Conservation (phyloP, 2,888 invertebrate genomes). For the Phytoseiulus persimilis region DNA sequence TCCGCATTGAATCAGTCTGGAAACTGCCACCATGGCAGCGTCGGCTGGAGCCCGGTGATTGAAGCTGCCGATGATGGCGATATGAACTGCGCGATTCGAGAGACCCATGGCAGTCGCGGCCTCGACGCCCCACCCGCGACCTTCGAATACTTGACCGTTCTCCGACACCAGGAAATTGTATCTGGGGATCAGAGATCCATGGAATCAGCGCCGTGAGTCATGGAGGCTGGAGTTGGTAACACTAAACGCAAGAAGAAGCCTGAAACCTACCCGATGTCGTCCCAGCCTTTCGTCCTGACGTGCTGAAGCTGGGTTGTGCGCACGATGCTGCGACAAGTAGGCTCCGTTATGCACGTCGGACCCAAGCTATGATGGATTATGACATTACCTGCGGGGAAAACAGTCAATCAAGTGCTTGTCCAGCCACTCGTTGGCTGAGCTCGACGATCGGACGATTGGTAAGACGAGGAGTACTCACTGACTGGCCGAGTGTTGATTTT, state of each 20-base stretch:
- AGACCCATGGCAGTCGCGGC: conserved; percentile 15
- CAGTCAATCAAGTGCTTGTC: neutral
- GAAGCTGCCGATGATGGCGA: conserved; percentile 26
- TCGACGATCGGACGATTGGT: no score
- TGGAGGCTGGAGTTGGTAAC: no score
- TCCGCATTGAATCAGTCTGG: conserved; percentile 25
- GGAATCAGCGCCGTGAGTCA: neutral
- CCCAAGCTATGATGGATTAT: conserved; percentile 24
- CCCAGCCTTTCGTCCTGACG: conserved; percentile 24
- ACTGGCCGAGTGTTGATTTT: conserved; percentile 6
- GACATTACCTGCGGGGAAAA: neutral
- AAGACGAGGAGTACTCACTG: conserved; percentile 21
- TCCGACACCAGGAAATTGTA: conserved; percentile 34
- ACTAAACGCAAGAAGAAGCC: neutral
- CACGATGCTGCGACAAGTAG: neutral
- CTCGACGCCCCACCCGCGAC: conserved; percentile 26
- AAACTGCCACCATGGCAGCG: neutral
- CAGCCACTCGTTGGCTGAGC: neutral
- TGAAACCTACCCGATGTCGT: conserved; percentile 20
- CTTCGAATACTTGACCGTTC: conserved; percentile 31
- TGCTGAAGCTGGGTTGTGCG: conserved; percentile 16
- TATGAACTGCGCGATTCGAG: neutral
- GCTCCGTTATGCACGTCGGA: conserved; percentile 5
- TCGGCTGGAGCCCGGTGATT: conserved; percentile 27
- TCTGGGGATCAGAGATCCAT: neutral